These are phyloP conservation scores for Neocrepidodera transversa DNA, from an alignment of 2,888 invertebrate genomes.

Conservation along the genomic window DNA sequence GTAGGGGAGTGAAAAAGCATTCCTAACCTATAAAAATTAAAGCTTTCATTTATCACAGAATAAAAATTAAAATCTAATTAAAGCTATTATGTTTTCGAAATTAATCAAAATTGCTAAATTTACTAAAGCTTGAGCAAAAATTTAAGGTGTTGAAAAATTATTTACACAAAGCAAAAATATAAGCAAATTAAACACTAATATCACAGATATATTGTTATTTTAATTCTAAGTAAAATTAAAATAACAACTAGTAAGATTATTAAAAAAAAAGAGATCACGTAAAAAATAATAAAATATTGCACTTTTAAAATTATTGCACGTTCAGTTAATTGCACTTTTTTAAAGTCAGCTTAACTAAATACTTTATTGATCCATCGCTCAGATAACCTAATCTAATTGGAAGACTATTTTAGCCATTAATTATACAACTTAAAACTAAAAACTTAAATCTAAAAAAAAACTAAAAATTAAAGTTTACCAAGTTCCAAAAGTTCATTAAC, in stretches of 20 bases:
- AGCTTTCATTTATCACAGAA: conserved; percentile 40
- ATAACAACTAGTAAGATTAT: conserved; percentile 1
- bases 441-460: conserved; percentile 27
- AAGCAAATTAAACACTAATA: conserved; percentile 12
- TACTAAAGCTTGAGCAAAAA: conserved; percentile 59
- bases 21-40: conserved; percentile 29
- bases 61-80: conserved; percentile 28
- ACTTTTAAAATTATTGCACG: conserved; percentile 32
- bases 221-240: not conserved
- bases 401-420: conserved; percentile 16
- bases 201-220: conserved; percentile 20
- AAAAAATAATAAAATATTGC: conserved; percentile 28
- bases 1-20: conserved; percentile 22
- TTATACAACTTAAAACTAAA: not conserved
- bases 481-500: conserved; percentile 66
- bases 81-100: conserved; percentile 25
- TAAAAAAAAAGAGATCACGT: conserved; percentile 27
- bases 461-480: conserved; percentile 56
- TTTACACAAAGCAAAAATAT: conserved; percentile 33
- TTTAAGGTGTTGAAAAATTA: conserved; percentile 50
- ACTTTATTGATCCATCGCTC: conserved; percentile 5
- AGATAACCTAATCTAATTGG: conserved; percentile 9
- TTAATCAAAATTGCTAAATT: conserved; percentile 6
- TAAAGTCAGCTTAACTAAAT: conserved; percentile 38
- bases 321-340: conserved; percentile 35